Percentiles rank a stretch among this genome's conserved stretches.
These are phyloP conservation scores for Ostrea edulis DNA, from an alignment of 1,140 invertebrate species.

Conservation along the genomic window DNA sequence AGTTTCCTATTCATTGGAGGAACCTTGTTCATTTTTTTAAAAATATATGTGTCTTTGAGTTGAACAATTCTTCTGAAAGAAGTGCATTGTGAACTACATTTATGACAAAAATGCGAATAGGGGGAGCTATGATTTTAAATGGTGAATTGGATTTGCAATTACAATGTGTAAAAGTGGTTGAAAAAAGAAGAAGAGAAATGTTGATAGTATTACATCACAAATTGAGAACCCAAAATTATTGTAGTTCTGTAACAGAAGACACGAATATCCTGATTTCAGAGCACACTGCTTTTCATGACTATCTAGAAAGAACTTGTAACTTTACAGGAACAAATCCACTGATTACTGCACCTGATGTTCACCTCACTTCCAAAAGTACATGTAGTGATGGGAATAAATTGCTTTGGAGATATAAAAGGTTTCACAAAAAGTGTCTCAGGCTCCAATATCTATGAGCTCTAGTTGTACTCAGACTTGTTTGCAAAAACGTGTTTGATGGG, in stretches of 20 bases:
- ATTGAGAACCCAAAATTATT: too few species aligned
- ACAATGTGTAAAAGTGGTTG: neutral
- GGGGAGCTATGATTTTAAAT: neutral
- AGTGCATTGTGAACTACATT: neutral
- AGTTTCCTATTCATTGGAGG: neutral
- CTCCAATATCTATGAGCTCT: constrained; percentile 42
- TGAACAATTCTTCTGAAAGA: neutral
- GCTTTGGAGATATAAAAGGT: neutral
- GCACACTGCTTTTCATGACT: too few species aligned
- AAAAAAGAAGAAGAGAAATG: neutral
- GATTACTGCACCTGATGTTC: too few species aligned
- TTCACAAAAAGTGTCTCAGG: constrained; percentile 38
- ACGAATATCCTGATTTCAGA: too few species aligned
- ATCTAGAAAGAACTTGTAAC: too few species aligned
- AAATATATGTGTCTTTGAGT: neutral
- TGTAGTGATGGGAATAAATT: too few species aligned
- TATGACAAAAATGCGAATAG: neutral
- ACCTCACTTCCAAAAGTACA: too few species aligned
- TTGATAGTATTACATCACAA: too few species aligned
- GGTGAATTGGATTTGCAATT: neutral
- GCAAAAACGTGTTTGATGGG: neutral
- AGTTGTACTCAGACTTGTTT: constrained; percentile 56
- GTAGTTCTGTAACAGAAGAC: too few species aligned
- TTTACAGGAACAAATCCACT: too few species aligned
- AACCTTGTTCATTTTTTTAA: neutral